phyloP scores from a whole-genome alignment of 2,888 invertebrate genomes.

The Phortica okadai region DNA sequence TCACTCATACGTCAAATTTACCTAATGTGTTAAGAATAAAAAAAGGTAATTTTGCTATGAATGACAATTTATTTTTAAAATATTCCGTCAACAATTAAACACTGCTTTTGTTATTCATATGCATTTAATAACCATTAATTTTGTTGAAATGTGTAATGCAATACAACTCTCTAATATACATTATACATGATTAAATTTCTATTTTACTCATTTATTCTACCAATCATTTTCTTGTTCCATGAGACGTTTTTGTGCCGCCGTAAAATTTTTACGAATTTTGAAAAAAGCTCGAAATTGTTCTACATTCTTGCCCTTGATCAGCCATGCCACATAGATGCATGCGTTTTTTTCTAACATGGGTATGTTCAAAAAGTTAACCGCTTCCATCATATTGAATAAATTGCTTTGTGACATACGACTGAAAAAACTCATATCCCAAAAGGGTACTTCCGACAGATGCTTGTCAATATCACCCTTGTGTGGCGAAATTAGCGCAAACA shows the following conservation, averaged over 20 bases:
- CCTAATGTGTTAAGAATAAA: neutral
- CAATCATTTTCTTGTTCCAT: neutral
- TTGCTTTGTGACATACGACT: neutral
- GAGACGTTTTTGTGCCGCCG: neutral
- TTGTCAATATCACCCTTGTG: neutral
- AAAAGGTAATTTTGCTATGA: too few relatives aligned
- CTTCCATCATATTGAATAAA: neutral
- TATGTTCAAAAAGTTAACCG: neutral
- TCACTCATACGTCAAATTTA: constrained; percentile 14
- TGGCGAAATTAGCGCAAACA: neutral
- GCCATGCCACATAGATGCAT: neutral
- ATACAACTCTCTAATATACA: too few relatives aligned
- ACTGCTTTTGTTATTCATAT: too few relatives aligned
- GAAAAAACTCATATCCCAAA: neutral
- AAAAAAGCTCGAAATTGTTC: neutral
- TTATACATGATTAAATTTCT: too few relatives aligned
- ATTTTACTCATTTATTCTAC: neutral
- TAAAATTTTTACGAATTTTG: neutral
- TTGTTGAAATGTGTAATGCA: too few relatives aligned
- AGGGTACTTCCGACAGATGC: neutral
- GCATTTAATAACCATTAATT: too few relatives aligned
- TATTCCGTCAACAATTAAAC: too few relatives aligned
- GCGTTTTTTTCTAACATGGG: neutral
- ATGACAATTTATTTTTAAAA: too few relatives aligned
- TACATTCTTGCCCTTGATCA: neutral